A percentile compares a stretch with the other conserved stretches of the same genome.
phyloP scores from a whole-genome alignment of 2,888 invertebrate genomes.

The Apocheima hispidaria region DNA sequence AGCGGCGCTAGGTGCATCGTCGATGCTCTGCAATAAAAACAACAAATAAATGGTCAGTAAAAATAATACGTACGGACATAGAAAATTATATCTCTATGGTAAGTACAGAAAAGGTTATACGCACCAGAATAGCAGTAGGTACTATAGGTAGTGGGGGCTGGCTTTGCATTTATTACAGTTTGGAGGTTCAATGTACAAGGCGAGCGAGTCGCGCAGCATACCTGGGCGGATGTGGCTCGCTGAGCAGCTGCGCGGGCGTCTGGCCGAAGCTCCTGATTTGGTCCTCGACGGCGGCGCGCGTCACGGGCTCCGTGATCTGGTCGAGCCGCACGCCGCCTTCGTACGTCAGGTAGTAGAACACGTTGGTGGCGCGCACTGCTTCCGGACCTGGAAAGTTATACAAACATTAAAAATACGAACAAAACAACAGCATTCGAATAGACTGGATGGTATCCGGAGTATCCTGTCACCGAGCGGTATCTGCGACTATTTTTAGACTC shows the following conservation, averaged over 20 bases:
- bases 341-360: constrained; percentile 99
- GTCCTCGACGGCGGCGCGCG: constrained; percentile 97
- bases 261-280: constrained; percentile 99
- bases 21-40: constrained; percentile 77
- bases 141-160: too few species aligned
- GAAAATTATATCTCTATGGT: too few species aligned
- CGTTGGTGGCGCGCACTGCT: constrained; percentile 98
- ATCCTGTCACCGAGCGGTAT: too few species aligned
- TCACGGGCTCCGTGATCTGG: constrained; percentile 94
- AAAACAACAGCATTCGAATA: too few species aligned
- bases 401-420: not conserved
- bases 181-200: not conserved
- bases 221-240: constrained; percentile 99
- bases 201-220: constrained; percentile 7
- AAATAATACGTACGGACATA: too few species aligned
- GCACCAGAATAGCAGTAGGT: too few species aligned
- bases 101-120: too few species aligned
- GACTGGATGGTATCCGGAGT: too few species aligned
- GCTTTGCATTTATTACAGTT: too few species aligned
- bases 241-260: constrained; percentile 98
- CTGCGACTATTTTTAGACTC: too few species aligned
- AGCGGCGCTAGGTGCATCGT: constrained; percentile 89
- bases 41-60: not conserved
- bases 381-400: constrained; percentile 90
- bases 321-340: constrained; percentile 98